These are phyloP conservation scores for Diploptera punctata DNA, from an alignment of 2,888 invertebrate species.

Conservation along the genomic window DNA sequence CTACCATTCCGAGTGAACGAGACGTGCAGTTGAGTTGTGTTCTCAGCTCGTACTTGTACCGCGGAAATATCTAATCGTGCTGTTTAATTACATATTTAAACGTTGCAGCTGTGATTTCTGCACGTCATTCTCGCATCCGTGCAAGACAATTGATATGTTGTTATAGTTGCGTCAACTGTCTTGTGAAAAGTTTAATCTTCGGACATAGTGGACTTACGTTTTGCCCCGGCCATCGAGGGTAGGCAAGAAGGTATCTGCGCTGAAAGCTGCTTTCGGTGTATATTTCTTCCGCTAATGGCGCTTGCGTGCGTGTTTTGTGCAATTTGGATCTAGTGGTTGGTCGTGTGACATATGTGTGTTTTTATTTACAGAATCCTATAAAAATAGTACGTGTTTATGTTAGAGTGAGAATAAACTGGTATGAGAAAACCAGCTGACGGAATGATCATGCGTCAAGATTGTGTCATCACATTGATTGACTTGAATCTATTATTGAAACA, in stretches of 20 bases:
- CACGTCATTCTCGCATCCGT: background rate
- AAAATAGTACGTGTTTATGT: background rate
- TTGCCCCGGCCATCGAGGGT: conserved; percentile 36
- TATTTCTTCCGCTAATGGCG: conserved; percentile 38
- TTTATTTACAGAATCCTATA: background rate
- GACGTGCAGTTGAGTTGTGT: background rate
- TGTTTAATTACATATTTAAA: too few relatives aligned
- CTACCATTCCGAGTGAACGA: conserved; percentile 30
- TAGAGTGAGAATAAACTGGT: background rate
- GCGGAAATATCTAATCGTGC: background rate
- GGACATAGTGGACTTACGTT: background rate
- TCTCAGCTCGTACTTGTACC: background rate
- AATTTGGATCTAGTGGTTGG: conserved; percentile 34
- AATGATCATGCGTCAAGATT: background rate
- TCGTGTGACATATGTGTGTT: conserved; percentile 33
- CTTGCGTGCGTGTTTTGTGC: conserved; percentile 38
- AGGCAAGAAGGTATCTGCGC: conserved; percentile 31
- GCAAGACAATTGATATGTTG: background rate
- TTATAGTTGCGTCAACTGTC: background rate
- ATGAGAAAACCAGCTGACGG: background rate
- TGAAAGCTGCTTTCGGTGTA: conserved; percentile 27
- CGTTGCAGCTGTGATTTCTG: background rate
- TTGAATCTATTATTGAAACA: background rate
- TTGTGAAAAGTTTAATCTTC: background rate
- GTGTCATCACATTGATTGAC: background rate